Percentiles rank a stretch among this genome's conserved stretches.
Evolutionary conservation across 2,113 vertebrate species (phyloP).

Genomic region (Syngnathoides biaculeatus): DNA sequence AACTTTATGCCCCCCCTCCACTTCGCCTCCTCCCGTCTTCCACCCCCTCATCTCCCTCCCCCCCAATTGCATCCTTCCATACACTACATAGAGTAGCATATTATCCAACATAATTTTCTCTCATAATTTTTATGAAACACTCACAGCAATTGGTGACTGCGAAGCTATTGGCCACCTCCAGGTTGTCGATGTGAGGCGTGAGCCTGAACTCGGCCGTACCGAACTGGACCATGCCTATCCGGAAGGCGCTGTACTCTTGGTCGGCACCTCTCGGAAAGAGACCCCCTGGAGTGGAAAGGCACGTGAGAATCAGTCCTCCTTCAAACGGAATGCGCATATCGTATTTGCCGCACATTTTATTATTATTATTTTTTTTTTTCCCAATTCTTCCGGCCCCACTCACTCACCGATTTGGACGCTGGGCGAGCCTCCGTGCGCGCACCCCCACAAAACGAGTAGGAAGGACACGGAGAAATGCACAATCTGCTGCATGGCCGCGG

Average conservation of each 20-base stretch:
- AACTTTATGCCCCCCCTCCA: constrained; percentile 53
- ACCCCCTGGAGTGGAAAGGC: constrained; percentile 78
- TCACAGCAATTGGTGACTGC: constrained; percentile 98
- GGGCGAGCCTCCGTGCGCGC: constrained; percentile 85
- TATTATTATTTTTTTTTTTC: not conserved
- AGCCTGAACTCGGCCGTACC: constrained; percentile 92
- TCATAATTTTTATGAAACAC: constrained; percentile 55
- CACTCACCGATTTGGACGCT: constrained; percentile 98
- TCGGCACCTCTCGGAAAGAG: constrained; percentile 95
- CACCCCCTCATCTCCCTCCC: constrained; percentile 12
- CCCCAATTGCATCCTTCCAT: not conserved
- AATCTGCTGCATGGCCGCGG: constrained; percentile 92
- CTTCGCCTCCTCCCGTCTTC: constrained; percentile 8
- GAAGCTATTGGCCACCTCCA: constrained; percentile 99
- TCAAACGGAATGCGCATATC: constrained; percentile 8
- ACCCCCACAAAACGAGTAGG: constrained; percentile 86
- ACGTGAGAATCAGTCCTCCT: not conserved
- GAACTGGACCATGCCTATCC: constrained; percentile 96
- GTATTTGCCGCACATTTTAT: constrained; percentile 7
- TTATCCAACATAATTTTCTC: not conserved
- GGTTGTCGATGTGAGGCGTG: constrained; percentile 96
- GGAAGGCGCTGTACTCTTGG: constrained; percentile 99
- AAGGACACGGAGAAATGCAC: constrained; percentile 85
- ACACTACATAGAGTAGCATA: not conserved
- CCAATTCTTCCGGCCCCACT: constrained; percentile 49